Evolutionary conservation across 2,113 vertebrate genomes (phyloP), one percentile per base, ranked within the genome.

Genomic region (Notechis scutatus): DNA sequence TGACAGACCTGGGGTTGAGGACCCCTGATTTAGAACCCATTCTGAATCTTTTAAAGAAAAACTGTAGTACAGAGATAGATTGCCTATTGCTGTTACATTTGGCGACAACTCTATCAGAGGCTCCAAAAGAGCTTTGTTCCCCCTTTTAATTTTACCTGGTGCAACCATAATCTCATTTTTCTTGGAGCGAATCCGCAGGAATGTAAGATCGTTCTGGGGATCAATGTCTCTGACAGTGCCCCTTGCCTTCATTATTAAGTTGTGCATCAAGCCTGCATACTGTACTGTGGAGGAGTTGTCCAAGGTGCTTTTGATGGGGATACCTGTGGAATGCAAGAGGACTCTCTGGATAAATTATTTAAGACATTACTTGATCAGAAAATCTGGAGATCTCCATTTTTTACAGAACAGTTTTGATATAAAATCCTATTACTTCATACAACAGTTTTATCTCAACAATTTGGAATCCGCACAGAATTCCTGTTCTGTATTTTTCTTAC

Each of bases 101-200:
- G 24, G 50, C 21, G 34, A 45, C 45, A 55, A 85, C 47, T 5
- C 45, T 81, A 81, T 15, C 34, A 81, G 74, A 47, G 29, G 15
- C 29, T 21, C 34, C 86, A 15, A 34, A 69, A 92, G 29, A 47
- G 5, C 42, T 56, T 54, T 29, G 64, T 15, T 2, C 34, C 7
- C 7, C 54, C 0, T 50, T 45, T 34, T 1, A n/a, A 4, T 59
- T 90, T 97, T 97, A 99, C 99, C 99, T 97, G 99, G 99, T 88
- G 99, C 99, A 50, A 99, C 98, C 99, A 99, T 99, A 96, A 99
- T 99, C 94, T 99, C 99, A 0, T 99, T 99, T 96, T 99, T 99
- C 98, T 99, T 99, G 96, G 98, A 99, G 92, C 99, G 99, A 94
- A 99, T 97, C 0, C 99, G 96, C 90, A 99, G 98, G 97, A 99